These are phyloP conservation scores for Rattus rattus DNA, from an alignment of 2,113 vertebrate species.

Conservation along the genomic window DNA sequence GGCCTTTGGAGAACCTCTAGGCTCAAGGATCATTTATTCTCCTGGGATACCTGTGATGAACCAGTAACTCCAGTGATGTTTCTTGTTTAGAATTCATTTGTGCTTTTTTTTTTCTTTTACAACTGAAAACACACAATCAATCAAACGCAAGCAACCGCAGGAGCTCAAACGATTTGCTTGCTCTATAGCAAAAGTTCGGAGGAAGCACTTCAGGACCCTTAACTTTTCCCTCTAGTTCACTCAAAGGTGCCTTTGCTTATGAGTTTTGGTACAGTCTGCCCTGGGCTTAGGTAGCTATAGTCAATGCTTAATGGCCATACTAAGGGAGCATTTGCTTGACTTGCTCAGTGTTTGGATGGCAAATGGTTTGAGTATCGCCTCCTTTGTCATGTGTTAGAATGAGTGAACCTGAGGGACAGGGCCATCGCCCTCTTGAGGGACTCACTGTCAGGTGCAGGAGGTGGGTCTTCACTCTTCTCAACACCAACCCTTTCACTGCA, in stretches of 20 bases:
- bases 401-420: neutral
- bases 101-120: neutral
- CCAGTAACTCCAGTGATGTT: conserved; percentile 14
- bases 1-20: fast-evolving
- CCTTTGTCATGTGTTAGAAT: neutral
- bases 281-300: neutral
- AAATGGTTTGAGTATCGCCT: neutral
- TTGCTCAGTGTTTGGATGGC: fast-evolving
- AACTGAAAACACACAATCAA: conserved; percentile 60
- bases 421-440: too few species aligned
- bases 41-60: neutral
- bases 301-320: fast-evolving
- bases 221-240: neutral
- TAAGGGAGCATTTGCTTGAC: neutral
- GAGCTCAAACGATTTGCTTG: conserved; percentile 38
- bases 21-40: neutral
- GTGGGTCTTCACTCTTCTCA: neutral
- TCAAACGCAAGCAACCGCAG: neutral
- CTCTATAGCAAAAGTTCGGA: conserved; percentile 20
- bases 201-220: neutral
- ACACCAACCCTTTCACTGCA: neutral
- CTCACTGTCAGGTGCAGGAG: neutral
- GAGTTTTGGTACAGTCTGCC: fast-evolving
- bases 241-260: neutral
- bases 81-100: conserved; percentile 56